Conservation (phyloP, 1,140 invertebrate genomes). For the Drosophila kikkawai region DNA sequence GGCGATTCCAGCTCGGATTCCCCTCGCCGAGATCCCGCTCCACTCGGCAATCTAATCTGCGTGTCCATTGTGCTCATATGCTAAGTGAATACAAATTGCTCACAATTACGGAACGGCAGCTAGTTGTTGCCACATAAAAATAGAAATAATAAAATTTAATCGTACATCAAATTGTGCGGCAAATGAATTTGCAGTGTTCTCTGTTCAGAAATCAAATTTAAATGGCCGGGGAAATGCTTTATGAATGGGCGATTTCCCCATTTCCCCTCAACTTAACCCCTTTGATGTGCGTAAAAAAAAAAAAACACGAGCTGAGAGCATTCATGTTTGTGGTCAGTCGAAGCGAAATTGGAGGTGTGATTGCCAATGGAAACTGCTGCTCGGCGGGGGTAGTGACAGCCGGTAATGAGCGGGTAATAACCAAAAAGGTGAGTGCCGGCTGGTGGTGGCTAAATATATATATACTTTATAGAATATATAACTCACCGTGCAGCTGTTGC, state of each 20-base stretch:
- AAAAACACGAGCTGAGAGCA: neutral
- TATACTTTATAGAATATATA: neutral
- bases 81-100: slow-evolving; percentile 66
- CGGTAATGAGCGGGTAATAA: slow-evolving; percentile 27
- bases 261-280: neutral
- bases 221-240: slow-evolving; percentile 37
- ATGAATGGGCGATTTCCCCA: slow-evolving; percentile 37
- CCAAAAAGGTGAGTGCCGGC: slow-evolving; percentile 20
- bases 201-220: slow-evolving; percentile 37
- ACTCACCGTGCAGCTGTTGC: slow-evolving; percentile 8
- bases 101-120: slow-evolving; percentile 61
- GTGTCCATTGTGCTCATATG: slow-evolving; percentile 48
- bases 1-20: slow-evolving; percentile 6
- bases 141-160: slow-evolving; percentile 60
- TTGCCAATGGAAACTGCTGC: slow-evolving; percentile 39
- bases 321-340: slow-evolving; percentile 6
- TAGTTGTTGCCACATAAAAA: slow-evolving; percentile 49
- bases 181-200: slow-evolving; percentile 53
- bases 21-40: neutral
- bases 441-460: neutral
- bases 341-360: slow-evolving; percentile 40
- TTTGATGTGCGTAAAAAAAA: slow-evolving; percentile 6
- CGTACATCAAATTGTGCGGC: slow-evolving; percentile 54
- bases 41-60: slow-evolving; percentile 37
- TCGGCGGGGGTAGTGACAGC: slow-evolving; percentile 20